Evolutionary conservation across 2,888 invertebrate genomes (phyloP), one percentile per base, ranked within the genome.

Genomic region (Baccha elongata): DNA sequence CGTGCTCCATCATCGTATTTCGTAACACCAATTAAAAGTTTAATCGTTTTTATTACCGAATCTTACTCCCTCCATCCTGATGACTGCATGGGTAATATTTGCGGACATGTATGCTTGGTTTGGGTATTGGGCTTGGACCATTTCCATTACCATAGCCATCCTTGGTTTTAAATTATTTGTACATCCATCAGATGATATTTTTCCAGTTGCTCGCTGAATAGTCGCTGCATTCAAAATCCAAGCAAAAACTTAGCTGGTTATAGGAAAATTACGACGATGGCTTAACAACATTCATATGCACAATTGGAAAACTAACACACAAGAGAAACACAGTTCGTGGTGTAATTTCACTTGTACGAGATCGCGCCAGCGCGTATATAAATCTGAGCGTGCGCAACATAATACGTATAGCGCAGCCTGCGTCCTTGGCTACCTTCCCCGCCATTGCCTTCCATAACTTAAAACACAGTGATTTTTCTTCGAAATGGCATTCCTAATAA

Each of bases 311-410:
- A 60, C 50, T 75, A 48, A 58, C 69, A 58, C 69, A 32, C 40
- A 32, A 40, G 50, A 21, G 32, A 64, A 64, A 74, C 69, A 74
- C 69, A 64, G 55, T 50, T 52, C 26, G 65, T 52, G 71, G 67
- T 67, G 81, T 76, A 72, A 76, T 68, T 83, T 76, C 60, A 72
- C 72, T 78, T 78, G 83, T 58, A 68, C 42, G 32, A 55, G 67
- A 76, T 53, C 60, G 35, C 46, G 68, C 35, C 29, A 29, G 72
- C 67, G 40, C 52, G 65, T 60, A 78, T 68, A 83, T 78, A 83
- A 78, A 83, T 83, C 52, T 78, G 76, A 78, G 78, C 78, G 72
- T 83, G 83, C 58, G 62, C 73, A 73, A 40, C 62, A 64, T 68
- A n/a, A n/a, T 79, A 37, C 52, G 37, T 62, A 60, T 73, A 52